A percentile compares a stretch with the other conserved stretches of the same genome.
These are phyloP conservation scores for Epistrophella euchroma DNA, from an alignment of 2,888 invertebrate genomes.

Conservation along the genomic window DNA sequence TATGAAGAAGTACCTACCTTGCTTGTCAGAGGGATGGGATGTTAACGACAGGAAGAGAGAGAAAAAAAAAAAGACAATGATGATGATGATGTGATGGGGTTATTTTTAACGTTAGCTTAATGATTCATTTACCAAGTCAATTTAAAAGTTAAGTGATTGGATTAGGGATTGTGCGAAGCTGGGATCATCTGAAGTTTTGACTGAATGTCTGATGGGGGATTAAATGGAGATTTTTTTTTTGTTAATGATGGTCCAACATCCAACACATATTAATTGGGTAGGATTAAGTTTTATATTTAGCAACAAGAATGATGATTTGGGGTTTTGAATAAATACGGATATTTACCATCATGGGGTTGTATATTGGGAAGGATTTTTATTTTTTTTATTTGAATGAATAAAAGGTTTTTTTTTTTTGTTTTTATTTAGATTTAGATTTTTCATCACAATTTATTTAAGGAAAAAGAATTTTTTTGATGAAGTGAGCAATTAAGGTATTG, in stretches of 20 bases:
- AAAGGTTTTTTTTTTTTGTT: too few relatives aligned
- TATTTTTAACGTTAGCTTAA: slow-evolving; percentile 54
- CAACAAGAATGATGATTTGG: not conserved
- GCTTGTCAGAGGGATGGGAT: not conserved
- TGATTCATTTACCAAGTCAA: slow-evolving; percentile 68
- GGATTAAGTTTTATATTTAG: slow-evolving; percentile 10
- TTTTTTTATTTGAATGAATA: not conserved
- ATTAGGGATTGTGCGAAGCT: slow-evolving; percentile 44
- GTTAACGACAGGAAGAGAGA: slow-evolving; percentile 12
- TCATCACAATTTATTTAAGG: too few relatives aligned
- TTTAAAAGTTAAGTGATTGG: slow-evolving; percentile 73
- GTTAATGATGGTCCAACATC: not conserved
- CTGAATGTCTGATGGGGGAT: slow-evolving; percentile 20
- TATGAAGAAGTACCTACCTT: not conserved
- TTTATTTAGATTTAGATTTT: too few relatives aligned
- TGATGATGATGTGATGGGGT: slow-evolving; percentile 44
- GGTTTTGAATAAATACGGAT: slow-evolving; percentile 1
- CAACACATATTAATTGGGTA: slow-evolving; percentile 13
- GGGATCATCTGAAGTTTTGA: slow-evolving; percentile 47
- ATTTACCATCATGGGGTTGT: not conserved
- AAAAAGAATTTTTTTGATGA: too few relatives aligned
- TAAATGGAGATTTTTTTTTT: not conserved
- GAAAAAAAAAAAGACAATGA: not conserved
- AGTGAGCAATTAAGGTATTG: too few relatives aligned
- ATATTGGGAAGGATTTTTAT: not conserved